Conservation (phyloP, 2,888 invertebrate genomes). For the Eugnorisma glareosa region DNA sequence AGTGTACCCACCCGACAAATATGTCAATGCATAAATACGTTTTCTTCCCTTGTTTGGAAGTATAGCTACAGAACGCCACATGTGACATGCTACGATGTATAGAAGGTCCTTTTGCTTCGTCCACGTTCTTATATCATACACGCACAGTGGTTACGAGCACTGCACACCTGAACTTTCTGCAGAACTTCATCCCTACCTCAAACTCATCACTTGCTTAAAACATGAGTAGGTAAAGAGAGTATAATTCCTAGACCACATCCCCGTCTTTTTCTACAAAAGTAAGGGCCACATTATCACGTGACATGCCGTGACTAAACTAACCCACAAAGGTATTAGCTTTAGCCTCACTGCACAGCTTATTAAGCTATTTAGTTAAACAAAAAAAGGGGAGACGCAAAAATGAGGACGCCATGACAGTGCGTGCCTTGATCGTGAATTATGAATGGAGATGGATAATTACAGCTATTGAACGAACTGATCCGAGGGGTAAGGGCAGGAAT, state of each 20-base stretch:
- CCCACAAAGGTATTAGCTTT: slow-evolving; percentile 47
- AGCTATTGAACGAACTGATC: slow-evolving; percentile 50
- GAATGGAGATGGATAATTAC: slow-evolving; percentile 46
- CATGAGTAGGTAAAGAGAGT: not conserved
- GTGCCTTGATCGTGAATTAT: slow-evolving; percentile 60
- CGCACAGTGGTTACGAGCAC: not conserved
- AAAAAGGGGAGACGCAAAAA: slow-evolving; percentile 60
- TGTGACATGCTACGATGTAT: too few relatives aligned
- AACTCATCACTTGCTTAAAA: not conserved
- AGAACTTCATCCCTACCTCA: not conserved
- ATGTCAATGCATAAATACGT: too few relatives aligned
- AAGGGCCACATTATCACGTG: slow-evolving; percentile 48
- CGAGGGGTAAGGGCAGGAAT: slow-evolving; percentile 21
- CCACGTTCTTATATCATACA: not conserved
- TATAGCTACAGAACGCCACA: too few relatives aligned
- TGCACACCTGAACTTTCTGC: not conserved
- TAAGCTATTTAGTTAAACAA: slow-evolving; percentile 67
- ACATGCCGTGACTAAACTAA: slow-evolving; percentile 62
- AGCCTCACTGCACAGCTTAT: slow-evolving; percentile 54
- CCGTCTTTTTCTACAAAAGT: slow-evolving; percentile 22
- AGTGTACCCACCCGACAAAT: too few relatives aligned
- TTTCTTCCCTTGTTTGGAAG: too few relatives aligned
- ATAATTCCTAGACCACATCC: not conserved
- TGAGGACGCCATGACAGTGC: slow-evolving; percentile 61
- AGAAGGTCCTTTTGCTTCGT: not conserved